A percentile compares a stretch with the other conserved stretches of the same genome.
Evolutionary conservation across 1,140 invertebrate species (phyloP).

Genomic region (Drosophila guanche): DNA sequence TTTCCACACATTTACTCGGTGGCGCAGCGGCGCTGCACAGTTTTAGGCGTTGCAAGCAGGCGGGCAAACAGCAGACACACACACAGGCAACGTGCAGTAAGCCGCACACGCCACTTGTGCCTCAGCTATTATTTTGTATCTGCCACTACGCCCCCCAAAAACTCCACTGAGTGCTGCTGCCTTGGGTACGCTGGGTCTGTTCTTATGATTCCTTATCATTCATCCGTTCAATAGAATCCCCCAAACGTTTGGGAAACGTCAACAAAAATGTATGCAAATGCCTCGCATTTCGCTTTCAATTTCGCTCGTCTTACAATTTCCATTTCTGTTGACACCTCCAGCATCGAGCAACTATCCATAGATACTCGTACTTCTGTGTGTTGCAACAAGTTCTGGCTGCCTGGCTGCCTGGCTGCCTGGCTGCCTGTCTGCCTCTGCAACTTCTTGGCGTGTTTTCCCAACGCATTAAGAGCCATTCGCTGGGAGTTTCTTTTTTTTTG

Average conservation of each 20-base stretch:
- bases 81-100: conserved; percentile 7
- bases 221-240: conserved; percentile 57
- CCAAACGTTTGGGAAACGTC: conserved; percentile 19
- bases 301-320: conserved; percentile 59
- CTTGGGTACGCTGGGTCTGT: conserved; percentile 1
- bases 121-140: conserved; percentile 48
- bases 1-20: conserved; percentile 65
- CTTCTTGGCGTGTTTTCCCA: conserved; percentile 69
- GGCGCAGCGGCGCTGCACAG: conserved; percentile 48
- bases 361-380: conserved; percentile 3
- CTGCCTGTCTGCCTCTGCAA: conserved; percentile 21
- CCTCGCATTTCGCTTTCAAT: conserved; percentile 71
- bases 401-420: conserved; percentile 5
- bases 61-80: conserved; percentile 31
- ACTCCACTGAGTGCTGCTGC: background rate
- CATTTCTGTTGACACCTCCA: conserved; percentile 17
- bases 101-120: conserved; percentile 8
- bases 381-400: conserved; percentile 57
- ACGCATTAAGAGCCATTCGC: conserved; percentile 56
- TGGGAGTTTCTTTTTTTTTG: conserved; percentile 41
- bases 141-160: background rate
- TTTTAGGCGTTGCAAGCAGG: conserved; percentile 66
- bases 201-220: conserved; percentile 65
- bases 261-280: conserved; percentile 72
- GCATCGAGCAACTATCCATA: background rate